Percentiles rank a stretch among this genome's conserved stretches.
phyloP scores from a whole-genome alignment of 2,888 invertebrate species.

The Pseudococcus jackbeardsleyi region DNA sequence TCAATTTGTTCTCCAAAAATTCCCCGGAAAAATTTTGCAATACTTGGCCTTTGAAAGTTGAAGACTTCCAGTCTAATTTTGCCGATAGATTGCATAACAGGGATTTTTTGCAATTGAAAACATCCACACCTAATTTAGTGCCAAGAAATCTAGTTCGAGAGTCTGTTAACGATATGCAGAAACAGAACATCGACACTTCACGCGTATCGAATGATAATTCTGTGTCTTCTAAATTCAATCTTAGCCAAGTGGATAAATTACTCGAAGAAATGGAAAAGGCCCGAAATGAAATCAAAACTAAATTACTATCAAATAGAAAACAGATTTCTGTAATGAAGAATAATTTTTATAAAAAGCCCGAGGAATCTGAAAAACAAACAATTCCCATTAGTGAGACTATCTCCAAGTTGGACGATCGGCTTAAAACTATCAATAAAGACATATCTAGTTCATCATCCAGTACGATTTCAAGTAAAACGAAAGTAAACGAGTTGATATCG shows the following conservation, averaged over 20 bases:
- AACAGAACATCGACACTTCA: not conserved
- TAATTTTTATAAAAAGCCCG: not conserved
- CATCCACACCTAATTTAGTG: slow-evolving; percentile 10
- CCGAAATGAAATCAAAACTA: slow-evolving; percentile 49
- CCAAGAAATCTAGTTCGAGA: not conserved
- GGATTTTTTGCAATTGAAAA: not conserved
- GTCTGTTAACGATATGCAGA: not conserved
- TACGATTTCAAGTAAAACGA: not conserved
- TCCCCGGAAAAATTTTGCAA: not conserved
- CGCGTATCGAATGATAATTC: not conserved
- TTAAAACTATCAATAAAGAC: not conserved
- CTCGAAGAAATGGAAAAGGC: slow-evolving; percentile 59
- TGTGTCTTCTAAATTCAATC: slow-evolving; percentile 45
- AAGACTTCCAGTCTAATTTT: not conserved
- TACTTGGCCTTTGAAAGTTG: slow-evolving; percentile 49
- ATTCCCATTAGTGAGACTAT: not conserved
- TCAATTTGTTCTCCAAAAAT: not conserved
- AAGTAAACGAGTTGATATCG: slow-evolving; percentile 32
- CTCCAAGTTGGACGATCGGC: not conserved
- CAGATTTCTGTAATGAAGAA: slow-evolving; percentile 50
- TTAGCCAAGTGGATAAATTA: slow-evolving; percentile 57
- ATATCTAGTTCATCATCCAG: not conserved
- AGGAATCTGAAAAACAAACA: not conserved
- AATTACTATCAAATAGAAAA: slow-evolving; percentile 53
- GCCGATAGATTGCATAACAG: not conserved